Percentiles rank a stretch among this genome's conserved stretches.
Conservation (phyloP, 2,888 invertebrate species). For the Pristionchus japonicus region DNA sequence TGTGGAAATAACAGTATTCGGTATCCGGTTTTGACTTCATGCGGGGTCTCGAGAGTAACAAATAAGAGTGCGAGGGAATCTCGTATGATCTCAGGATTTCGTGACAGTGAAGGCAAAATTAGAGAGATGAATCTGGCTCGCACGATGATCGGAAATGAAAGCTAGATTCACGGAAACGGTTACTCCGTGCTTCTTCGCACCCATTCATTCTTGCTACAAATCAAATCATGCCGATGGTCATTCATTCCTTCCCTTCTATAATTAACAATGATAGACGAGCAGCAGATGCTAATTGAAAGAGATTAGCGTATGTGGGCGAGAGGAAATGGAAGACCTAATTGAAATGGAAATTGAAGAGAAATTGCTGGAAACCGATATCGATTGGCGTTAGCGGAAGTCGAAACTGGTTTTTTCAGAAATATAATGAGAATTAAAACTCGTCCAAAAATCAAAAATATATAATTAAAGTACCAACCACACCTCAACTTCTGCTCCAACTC, state of each 20-base stretch:
- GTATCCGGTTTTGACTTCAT: not conserved
- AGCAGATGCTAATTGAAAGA: constrained; percentile 7
- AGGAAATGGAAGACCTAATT: constrained; percentile 3
- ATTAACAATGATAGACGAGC: constrained; percentile 6
- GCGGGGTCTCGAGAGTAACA: not conserved
- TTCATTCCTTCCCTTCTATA: not conserved
- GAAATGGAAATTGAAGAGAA: constrained; percentile 7
- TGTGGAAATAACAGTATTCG: not conserved
- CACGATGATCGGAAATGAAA: too few relatives aligned
- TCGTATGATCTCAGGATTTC: not conserved
- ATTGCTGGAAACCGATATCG: not conserved
- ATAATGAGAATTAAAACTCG: not conserved
- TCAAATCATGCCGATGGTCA: not conserved
- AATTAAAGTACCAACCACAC: not conserved
- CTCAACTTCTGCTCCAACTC: not conserved
- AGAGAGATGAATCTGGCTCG: too few relatives aligned
- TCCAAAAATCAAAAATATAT: not conserved
- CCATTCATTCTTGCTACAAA: too few relatives aligned
- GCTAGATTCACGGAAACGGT: not conserved
- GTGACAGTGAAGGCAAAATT: not conserved
- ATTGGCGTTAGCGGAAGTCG: not conserved
- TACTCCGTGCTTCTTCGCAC: not conserved
- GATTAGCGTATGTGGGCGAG: constrained; percentile 4
- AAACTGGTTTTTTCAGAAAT: not conserved
- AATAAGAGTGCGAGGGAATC: not conserved